Conservation (phyloP, 1,140 invertebrate species). For the Trigoniulus corallinus region DNA sequence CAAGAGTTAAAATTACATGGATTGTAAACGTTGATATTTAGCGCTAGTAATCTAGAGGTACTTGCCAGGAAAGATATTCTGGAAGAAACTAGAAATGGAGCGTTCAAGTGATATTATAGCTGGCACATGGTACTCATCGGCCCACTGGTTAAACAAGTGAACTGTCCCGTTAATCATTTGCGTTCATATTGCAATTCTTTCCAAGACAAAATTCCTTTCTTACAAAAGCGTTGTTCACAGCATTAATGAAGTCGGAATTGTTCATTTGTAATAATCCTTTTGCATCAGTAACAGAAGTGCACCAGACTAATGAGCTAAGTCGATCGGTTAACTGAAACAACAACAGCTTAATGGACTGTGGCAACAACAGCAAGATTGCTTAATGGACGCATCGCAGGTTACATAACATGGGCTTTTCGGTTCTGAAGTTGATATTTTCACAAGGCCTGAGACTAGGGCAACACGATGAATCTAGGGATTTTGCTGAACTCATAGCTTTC, state of each 20-base stretch:
- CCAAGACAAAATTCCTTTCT: too few species aligned
- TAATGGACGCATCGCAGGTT: too few species aligned
- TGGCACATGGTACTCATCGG: not conserved
- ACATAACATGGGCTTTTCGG: too few species aligned
- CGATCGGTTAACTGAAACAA: slow-evolving; percentile 43
- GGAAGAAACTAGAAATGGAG: not conserved
- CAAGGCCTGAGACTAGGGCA: too few species aligned
- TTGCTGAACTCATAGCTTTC: too few species aligned
- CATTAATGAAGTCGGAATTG: slow-evolving; percentile 70
- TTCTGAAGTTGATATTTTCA: too few species aligned
- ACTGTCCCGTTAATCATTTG: too few species aligned
- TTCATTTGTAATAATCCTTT: slow-evolving; percentile 48
- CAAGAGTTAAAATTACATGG: too few species aligned
- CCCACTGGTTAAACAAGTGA: slow-evolving; percentile 5
- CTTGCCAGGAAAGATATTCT: not conserved
- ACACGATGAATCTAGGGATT: too few species aligned
- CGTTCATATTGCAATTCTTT: too few species aligned
- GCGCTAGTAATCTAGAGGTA: too few species aligned
- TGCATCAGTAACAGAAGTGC: slow-evolving; percentile 52
- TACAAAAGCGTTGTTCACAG: slow-evolving; percentile 70
- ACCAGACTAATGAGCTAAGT: slow-evolving; percentile 82
- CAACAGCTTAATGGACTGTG: not conserved
- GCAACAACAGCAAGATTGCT: not conserved
- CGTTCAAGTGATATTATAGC: not conserved
- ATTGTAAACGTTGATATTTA: too few species aligned